These are phyloP conservation scores for Rissa tridactyla DNA, from an alignment of 2,113 vertebrate genomes.

Conservation along the genomic window DNA sequence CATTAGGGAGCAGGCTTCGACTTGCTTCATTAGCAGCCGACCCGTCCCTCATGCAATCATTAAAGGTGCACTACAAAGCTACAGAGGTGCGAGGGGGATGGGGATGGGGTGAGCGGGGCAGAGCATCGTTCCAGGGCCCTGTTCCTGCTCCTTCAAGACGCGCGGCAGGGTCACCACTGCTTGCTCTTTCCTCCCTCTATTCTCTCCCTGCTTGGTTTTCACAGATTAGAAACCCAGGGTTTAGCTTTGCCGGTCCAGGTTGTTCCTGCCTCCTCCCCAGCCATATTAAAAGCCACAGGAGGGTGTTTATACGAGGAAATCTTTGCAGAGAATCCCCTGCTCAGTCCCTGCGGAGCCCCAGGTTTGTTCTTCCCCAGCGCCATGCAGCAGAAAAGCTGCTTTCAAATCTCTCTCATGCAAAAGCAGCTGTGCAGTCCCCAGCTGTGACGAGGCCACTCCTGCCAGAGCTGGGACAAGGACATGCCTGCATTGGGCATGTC, in stretches of 20 bases:
- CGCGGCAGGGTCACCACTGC: rapidly evolving
- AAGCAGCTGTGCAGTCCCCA: not conserved
- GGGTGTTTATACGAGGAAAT: not conserved
- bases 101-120: not conserved
- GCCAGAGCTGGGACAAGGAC: not conserved
- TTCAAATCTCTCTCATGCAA: not conserved
- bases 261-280: not conserved
- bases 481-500: not conserved
- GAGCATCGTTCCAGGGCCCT: not conserved
- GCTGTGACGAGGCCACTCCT: not conserved
- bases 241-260: not conserved
- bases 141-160: not conserved
- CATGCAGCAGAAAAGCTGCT: not conserved
- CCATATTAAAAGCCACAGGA: not conserved
- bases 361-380: not conserved
- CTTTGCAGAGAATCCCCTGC: not conserved
- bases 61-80: not conserved
- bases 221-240: not conserved
- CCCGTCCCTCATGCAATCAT: not conserved
- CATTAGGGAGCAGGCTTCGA: not conserved
- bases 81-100: not conserved
- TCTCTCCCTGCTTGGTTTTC: not conserved
- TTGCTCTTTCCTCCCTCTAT: not conserved
- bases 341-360: not conserved
- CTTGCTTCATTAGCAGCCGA: not conserved